phyloP scores from a whole-genome alignment of 2,888 invertebrate species.

The Clanis bilineata region DNA sequence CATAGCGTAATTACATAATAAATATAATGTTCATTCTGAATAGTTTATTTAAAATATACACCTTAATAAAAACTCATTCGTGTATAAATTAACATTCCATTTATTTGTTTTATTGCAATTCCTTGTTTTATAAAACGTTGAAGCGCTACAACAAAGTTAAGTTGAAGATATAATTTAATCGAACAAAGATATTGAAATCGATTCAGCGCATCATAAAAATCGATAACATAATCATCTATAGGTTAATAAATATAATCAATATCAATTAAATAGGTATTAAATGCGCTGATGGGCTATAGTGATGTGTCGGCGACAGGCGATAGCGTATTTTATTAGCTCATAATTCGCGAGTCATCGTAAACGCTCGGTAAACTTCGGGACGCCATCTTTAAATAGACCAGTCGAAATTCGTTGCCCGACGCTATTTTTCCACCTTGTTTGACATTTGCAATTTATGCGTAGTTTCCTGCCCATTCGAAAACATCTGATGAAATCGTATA shows the following conservation, averaged over 20 bases:
- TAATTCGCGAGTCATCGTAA: constrained; percentile 66
- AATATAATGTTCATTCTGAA: not conserved
- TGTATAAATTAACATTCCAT: not conserved
- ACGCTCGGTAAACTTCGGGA: constrained; percentile 51
- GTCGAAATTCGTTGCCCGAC: constrained; percentile 48
- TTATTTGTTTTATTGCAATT: not conserved
- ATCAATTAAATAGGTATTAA: constrained; percentile 63
- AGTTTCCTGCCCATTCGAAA: constrained; percentile 18
- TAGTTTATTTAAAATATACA: not conserved
- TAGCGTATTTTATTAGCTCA: constrained; percentile 59
- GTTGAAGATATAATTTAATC: not conserved
- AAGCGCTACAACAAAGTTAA: not conserved
- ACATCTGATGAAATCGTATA: constrained; percentile 13
- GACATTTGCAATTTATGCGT: constrained; percentile 39
- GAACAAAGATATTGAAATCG: not conserved
- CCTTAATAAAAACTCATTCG: not conserved
- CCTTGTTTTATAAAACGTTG: not conserved
- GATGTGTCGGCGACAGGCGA: constrained; percentile 56
- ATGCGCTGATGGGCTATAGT: constrained; percentile 52
- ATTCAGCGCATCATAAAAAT: constrained; percentile 22
- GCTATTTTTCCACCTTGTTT: constrained; percentile 47
- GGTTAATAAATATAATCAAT: constrained; percentile 42
- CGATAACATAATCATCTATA: constrained; percentile 32
- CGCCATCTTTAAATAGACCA: constrained; percentile 64
- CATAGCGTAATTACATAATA: not conserved